Evolutionary conservation across 2,113 vertebrate species (phyloP), one percentile per base, ranked within the genome.

Genomic region (Mus musculus): DNA sequence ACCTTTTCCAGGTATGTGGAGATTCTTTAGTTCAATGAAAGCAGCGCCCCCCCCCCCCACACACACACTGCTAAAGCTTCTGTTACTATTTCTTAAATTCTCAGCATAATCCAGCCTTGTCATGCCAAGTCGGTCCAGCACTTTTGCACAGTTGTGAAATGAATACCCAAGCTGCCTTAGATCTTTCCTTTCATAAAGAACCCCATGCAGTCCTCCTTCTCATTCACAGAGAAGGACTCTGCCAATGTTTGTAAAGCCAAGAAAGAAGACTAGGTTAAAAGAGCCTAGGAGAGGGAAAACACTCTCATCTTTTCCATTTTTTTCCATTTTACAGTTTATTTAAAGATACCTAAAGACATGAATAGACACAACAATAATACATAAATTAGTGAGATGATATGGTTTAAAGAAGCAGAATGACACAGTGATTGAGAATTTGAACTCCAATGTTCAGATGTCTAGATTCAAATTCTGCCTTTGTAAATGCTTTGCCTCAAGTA

Each of bases 61-160:
- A 5, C 56, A 59, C 56, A 56, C 75, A 36, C 61, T 1, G 22
- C 72, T 69, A 24, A 89, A 39, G 10, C 54, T 71, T 90, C 54
- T 92, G 88, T 72, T 39, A 73, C 13, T 13, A 61, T 4, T 52
- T 91, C 63, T 63, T 86, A 73, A 33, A 77, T 90, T 71, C 81
- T 90, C 28, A 90, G 88, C 30, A 39, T 2, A 39, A 52, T 49
- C 85, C 22, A 82, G 72, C 49, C 39, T 86, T 26, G n/a, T 16
- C 56, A 61, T 36, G 19, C 12, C 46, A 3, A 14, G 30, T 76
- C 72, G 88, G 89, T 28, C 67, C 86, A 36, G 20, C 20, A 8
- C 10, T 88, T 39, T 46, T 26, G 17, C 61, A 52, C 82, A 96
- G 80, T 4, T 10, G 7, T 63, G 61, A 0, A 5, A n/a, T 30